Evolutionary conservation across 2,888 invertebrate species (phyloP), one percentile per base, ranked within the genome.

Genomic region (Atrina japonica): DNA sequence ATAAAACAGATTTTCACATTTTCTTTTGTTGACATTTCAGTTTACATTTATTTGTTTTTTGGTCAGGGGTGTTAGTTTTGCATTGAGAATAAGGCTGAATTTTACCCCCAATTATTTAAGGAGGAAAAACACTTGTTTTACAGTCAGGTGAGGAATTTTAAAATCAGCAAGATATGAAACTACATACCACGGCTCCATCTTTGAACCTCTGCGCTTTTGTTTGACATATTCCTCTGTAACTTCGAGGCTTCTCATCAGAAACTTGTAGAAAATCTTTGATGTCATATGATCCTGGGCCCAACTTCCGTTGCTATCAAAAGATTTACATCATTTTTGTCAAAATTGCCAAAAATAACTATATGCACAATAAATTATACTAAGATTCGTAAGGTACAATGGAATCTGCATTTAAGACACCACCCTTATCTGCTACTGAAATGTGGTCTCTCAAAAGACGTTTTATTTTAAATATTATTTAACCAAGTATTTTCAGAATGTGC

Each of bases 271-370:
- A 88, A 73, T 89, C 89, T 74, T 89, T 86, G 45, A 88, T 86
- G 56, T 89, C 81, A 75, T 90, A 90, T 3, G 88, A 88, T 16
- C 89, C 89, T 49, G 90, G 90, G 1, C 88, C 89, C 29, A 90
- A 80, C 67, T 89, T 88, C 58, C 78, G 72, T 75, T 84, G 78
- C 89, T 89, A 82, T n/a, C 71, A 71, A 50, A 25, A 59, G 43
- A 61, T 56, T 35, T 9, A 43, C 49, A 14, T 65, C 47, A 30
- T 45, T 2, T 43, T 5, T n/a, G n/a, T 21, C 11, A 53, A 25
- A 3, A 16, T 53, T 21, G 27, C 7, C 14, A 41, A 41, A 11
- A 11, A 41, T 14, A 41, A 14, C 9, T 14, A 41, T 14, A 41
- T 41, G 41, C 14, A 41, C 14, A 41, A 41, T 41, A n/a, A n/a